Evolutionary conservation across 53 echinoderm and acorn worm genomes (phyloP), one percentile per base, ranked within the genome.

Genomic region (Zoroaster sp.): DNA sequence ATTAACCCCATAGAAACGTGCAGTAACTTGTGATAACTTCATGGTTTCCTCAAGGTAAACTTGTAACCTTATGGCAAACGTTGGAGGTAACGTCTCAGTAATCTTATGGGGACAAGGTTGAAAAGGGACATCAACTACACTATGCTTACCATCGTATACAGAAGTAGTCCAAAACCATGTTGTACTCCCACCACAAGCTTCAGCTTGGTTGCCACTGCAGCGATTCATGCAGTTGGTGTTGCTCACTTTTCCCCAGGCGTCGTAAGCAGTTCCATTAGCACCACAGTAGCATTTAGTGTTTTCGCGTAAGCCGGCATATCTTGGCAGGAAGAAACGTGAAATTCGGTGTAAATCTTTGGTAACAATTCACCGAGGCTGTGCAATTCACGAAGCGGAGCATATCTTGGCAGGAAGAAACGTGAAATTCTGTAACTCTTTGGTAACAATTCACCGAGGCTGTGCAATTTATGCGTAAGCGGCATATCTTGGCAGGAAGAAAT

Each of bases 141-240:
- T 33, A 23, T 2, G n/a, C 79, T 71, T 46, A 83, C 83, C 49
- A 18, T 83, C 83, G 45, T 83, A 83, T 32, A 83, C 36, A 18
- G 83, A 83, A 20, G 83, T 70, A 4, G 83, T 71, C 83, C 83
- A 83, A 37, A 83, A 71, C 83, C 83, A 83, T 0, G 83, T 83
- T 14, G 83, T 71, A 3, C 23, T 44, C 13, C 83, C 83, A 1
- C 83, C 83, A 34, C 83, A 83, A 1, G 38, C 72, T 51, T 83
- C 83, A 17, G 83, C 83, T 4, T 83, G 45, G 83, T 83, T 83
- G 35, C 83, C 83, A n/a, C 71, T 37, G 83, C 83, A 83, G 46
- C 15, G 83, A 3, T 46, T 14, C 83, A 42, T 18, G 43, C 83
- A 83, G 83, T 83, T 83, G 70, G 83, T 83, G 72, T 71, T 11